Evolutionary conservation across 2,113 vertebrate species (phyloP), one percentile per base, ranked within the genome.

Genomic region (Cynocephalus volans): DNA sequence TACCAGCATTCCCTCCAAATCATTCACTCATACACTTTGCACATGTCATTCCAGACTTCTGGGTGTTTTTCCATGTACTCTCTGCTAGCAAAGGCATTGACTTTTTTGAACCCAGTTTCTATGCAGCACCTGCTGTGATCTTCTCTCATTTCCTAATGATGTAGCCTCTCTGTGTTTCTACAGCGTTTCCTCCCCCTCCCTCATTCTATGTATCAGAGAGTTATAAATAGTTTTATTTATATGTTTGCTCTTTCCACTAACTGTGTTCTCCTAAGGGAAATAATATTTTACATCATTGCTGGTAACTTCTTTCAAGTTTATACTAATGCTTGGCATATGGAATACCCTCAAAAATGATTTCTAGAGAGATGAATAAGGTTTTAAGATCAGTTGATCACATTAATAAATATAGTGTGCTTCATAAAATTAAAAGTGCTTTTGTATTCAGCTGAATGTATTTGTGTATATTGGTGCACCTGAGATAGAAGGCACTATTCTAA

Each of bases 31-130:
- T 0, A 2, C 6, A 33, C 31, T 88, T 84, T 10, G 70, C 58
- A 60, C 18, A 10, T 17, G 52, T 18, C 12, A 5, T n/a, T 45
- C 21, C 70, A n/a, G 6, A 15, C 2, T 80, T 6, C 72, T 13
- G 41, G 12, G 7, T 58, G n/a, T 4, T 56, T 33, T 77, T 64
- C 54, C 3, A 0, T 0, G 12, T 5, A 14, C 13, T 5, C 8
- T 48, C 31, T 19, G 7, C 6, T 15, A n/a, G 31, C 45, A n/a
- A 79, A 48, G 8, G 8, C 2, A 8, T 41, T 11, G 23, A 45
- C 13, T 41, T 77, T 48, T 73, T 50, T 12, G 50, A 73, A n/a
- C 19, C 33, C 69, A 31, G 19, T 15, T n/a, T 84, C 83, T n/a
- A 1, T 23, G 13, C 10, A n/a, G 36, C 50, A 33, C 28, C 62